Conservation (phyloP, 2,113 vertebrate species). For the Anolis sagrei region DNA sequence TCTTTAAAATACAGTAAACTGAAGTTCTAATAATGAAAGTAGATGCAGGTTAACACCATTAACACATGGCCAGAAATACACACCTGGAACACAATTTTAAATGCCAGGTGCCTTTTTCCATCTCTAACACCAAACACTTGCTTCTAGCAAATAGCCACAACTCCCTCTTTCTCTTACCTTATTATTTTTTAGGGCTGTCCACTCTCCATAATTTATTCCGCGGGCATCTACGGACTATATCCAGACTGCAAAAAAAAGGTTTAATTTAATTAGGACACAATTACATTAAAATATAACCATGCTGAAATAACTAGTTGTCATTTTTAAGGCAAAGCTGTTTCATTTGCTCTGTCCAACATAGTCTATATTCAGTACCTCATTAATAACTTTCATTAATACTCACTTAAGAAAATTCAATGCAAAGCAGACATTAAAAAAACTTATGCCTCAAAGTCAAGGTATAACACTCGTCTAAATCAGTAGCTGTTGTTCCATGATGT, state of each 20-base stretch:
- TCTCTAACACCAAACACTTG: background rate
- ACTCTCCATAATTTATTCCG: background rate
- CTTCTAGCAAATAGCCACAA: background rate
- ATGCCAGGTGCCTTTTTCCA: background rate
- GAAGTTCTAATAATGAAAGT: background rate
- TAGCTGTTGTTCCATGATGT: background rate
- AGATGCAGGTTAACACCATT: background rate
- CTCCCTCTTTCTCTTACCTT: background rate
- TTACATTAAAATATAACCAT: background rate
- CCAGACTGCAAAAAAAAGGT: background rate
- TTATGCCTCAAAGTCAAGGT: background rate
- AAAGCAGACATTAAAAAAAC: background rate
- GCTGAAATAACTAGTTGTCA: background rate
- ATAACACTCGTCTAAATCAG: too few relatives aligned
- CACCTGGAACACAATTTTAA: background rate
- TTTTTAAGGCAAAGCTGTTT: background rate
- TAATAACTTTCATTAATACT: background rate
- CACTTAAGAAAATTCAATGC: background rate
- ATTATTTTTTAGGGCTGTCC: background rate
- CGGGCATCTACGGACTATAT: background rate
- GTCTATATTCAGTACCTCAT: background rate
- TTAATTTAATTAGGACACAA: background rate
- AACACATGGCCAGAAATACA: background rate
- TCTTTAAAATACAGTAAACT: background rate
- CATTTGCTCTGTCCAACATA: too few relatives aligned